phyloP scores from a whole-genome alignment of 2,888 invertebrate genomes.

The Quadroppia sp. region DNA sequence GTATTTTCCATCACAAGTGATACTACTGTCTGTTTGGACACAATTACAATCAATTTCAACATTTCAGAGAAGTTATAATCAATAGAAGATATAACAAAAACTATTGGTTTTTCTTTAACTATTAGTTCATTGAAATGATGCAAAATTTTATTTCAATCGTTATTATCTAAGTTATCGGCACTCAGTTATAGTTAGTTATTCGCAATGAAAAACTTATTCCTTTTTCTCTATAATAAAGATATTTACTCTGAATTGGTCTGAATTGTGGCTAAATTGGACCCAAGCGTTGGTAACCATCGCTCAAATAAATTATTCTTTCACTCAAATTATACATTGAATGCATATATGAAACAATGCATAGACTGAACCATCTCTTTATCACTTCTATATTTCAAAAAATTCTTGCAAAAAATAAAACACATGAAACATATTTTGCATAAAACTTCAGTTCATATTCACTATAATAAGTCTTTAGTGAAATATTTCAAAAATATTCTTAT shows the following conservation, averaged over 20 bases:
- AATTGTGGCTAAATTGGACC: neutral
- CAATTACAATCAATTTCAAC: neutral
- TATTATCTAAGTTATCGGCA: neutral
- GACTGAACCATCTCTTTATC: neutral
- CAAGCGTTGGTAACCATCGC: neutral
- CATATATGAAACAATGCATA: neutral
- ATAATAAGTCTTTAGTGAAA: too few species aligned
- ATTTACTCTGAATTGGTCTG: slow-evolving; percentile 9
- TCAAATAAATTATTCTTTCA: slow-evolving; percentile 14
- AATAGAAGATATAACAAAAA: neutral
- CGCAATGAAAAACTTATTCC: neutral
- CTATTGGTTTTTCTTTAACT: neutral
- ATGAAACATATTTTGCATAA: too few species aligned
- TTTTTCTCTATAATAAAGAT: neutral
- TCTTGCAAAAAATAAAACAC: too few species aligned
- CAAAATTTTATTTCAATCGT: neutral
- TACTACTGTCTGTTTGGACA: neutral
- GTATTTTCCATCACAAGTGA: slow-evolving; percentile 15
- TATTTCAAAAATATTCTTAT: too few species aligned
- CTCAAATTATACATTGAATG: neutral
- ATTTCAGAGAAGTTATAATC: neutral
- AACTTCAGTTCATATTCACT: too few species aligned
- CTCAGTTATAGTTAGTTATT: neutral
- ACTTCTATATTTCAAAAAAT: neutral
- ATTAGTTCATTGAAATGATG: neutral